phyloP scores from a whole-genome alignment of 1,140 invertebrate genomes.

The Drosophila tristis region DNA sequence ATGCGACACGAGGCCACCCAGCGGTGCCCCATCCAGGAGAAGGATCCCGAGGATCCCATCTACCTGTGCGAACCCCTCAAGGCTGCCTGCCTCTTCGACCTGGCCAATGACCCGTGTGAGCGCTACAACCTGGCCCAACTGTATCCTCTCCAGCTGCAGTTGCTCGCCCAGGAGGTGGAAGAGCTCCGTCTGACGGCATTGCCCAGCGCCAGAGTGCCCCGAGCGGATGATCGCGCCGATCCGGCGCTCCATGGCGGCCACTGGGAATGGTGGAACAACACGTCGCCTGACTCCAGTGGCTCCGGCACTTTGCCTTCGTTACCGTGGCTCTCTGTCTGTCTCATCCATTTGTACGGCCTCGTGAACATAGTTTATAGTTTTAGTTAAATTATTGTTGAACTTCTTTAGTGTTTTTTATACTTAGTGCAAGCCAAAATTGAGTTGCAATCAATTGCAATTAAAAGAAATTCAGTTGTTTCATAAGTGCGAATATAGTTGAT shows the following conservation, averaged over 20 bases:
- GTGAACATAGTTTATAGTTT: too few species aligned
- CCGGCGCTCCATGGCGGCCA: constrained; percentile 53
- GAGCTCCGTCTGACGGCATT: constrained; percentile 41
- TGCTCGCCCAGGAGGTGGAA: constrained; percentile 65
- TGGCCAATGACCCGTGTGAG: constrained; percentile 91
- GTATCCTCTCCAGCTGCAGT: constrained; percentile 56
- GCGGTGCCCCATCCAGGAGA: constrained; percentile 50
- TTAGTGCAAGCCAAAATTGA: too few species aligned
- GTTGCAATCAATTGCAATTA: too few species aligned
- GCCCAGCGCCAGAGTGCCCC: constrained; percentile 41
- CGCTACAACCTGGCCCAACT: constrained; percentile 87
- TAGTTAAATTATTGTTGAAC: too few species aligned
- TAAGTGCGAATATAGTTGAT: too few species aligned
- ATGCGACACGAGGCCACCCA: constrained; percentile 85
- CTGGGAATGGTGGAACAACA: constrained; percentile 76
- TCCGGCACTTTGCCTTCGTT: not conserved
- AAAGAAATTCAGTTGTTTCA: too few species aligned
- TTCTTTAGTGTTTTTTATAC: too few species aligned
- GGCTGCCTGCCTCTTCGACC: constrained; percentile 90
- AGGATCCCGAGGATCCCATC: constrained; percentile 37
- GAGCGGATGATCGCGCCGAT: constrained; percentile 46
- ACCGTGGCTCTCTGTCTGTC: too few species aligned
- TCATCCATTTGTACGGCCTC: too few species aligned
- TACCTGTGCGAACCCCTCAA: constrained; percentile 83
- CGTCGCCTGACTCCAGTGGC: constrained; percentile 11